A percentile compares a stretch with the other conserved stretches of the same genome.
phyloP scores from a whole-genome alignment of 2,888 invertebrate genomes.

The Hirudinaria manillensis region DNA sequence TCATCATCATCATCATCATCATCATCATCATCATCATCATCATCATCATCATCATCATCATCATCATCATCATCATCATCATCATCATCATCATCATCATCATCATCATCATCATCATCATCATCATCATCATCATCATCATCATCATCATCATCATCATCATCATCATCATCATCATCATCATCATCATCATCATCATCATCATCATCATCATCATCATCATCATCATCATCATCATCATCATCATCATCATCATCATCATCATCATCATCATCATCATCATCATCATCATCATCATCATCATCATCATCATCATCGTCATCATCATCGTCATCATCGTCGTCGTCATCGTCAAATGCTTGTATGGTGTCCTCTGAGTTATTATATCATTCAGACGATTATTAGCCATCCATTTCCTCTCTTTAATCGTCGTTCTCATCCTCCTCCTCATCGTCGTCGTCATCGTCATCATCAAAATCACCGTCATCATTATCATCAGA shows the following conservation, averaged over 20 bases:
- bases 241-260: conserved; percentile 29
- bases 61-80: conserved; percentile 17
- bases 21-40: conserved; percentile 1
- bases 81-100: conserved; percentile 25
- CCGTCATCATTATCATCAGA: conserved; percentile 18
- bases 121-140: conserved; percentile 21
- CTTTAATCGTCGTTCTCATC: not conserved
- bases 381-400: no score
- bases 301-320: conserved; percentile 23
- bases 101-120: conserved; percentile 2
- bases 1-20: conserved; percentile 15
- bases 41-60: conserved; percentile 5
- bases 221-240: conserved; percentile 29
- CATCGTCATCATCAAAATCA: conserved; percentile 24
- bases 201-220: conserved; percentile 28
- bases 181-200: conserved; percentile 28
- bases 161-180: conserved; percentile 25
- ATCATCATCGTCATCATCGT: conserved; percentile 20
- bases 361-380: not conserved
- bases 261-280: conserved; percentile 25
- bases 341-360: conserved; percentile 28
- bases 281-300: conserved; percentile 27
- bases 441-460: conserved; percentile 1
- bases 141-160: conserved; percentile 21
- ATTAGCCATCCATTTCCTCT: not conserved